A percentile compares a stretch with the other conserved stretches of the same genome.
phyloP scores from a whole-genome alignment of 2,888 invertebrate genomes.

The Argynnis bischoffii region DNA sequence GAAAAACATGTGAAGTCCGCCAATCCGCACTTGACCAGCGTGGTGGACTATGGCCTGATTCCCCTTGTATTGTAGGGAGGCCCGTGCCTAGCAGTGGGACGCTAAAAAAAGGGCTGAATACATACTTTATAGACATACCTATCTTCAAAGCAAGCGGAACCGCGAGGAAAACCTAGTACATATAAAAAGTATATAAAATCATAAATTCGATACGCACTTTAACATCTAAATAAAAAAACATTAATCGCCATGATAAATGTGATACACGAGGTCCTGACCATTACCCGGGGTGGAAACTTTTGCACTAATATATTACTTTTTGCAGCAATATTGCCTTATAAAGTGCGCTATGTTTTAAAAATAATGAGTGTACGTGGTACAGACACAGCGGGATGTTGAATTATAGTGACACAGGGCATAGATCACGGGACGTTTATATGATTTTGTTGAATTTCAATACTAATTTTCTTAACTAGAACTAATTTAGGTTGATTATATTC shows the following conservation, averaged over 20 bases:
- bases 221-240: conserved; percentile 16
- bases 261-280: conserved; percentile 39
- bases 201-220: background rate
- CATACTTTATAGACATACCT: too few relatives aligned
- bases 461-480: conserved; percentile 35
- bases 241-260: conserved; percentile 41
- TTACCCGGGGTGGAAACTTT: conserved; percentile 44
- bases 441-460: conserved; percentile 36
- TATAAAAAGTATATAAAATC: background rate
- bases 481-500: conserved; percentile 8
- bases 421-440: conserved; percentile 42
- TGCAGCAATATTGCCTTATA: conserved; percentile 61
- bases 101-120: too few relatives aligned
- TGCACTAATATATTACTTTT: conserved; percentile 50
- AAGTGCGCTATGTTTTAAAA: conserved; percentile 65
- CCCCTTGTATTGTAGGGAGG: too few relatives aligned
- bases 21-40: too few relatives aligned
- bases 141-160: too few relatives aligned
- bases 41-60: too few relatives aligned
- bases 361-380: conserved; percentile 52
- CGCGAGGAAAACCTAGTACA: too few relatives aligned
- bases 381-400: conserved; percentile 51
- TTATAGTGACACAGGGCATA: conserved; percentile 48
- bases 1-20: too few relatives aligned
- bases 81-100: too few relatives aligned